These are phyloP conservation scores for Campylomormyrus numenius DNA, from an alignment of 2,113 vertebrate genomes.

Conservation along the genomic window DNA sequence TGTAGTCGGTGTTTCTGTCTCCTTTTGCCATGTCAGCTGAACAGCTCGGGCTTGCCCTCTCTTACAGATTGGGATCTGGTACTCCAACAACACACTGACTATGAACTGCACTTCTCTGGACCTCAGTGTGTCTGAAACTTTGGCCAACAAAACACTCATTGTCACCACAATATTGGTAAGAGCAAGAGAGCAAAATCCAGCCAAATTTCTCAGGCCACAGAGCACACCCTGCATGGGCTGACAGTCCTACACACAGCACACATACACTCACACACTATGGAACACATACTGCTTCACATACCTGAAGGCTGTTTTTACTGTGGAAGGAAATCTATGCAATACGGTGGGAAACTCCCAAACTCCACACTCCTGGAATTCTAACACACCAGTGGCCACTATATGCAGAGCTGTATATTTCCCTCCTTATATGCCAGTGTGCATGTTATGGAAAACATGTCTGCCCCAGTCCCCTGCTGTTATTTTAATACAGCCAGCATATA, in stretches of 20 bases:
- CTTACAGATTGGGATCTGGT: constrained; percentile 77
- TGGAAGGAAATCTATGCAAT: neutral
- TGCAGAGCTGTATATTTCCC: neutral
- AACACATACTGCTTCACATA: neutral
- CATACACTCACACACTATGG: neutral
- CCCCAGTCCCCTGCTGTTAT: neutral
- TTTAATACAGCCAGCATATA: neutral
- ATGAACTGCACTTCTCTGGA: constrained; percentile 81
- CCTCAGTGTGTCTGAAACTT: constrained; percentile 71
- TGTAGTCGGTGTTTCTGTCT: neutral
- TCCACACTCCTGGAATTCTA: neutral
- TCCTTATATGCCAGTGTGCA: neutral
- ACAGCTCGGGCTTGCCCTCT: neutral
- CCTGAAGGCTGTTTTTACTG: neutral
- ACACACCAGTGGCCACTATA: neutral
- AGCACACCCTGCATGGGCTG: neutral
- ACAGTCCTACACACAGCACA: neutral
- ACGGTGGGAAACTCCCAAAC: neutral
- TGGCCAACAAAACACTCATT: constrained; percentile 81
- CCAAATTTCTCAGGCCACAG: neutral
- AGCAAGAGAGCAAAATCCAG: neutral
- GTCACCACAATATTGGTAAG: constrained; percentile 85
- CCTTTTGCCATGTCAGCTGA: neutral
- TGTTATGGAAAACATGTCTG: neutral
- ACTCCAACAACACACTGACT: constrained; percentile 76